phyloP scores from a whole-genome alignment of 2,888 invertebrate genomes.

The Rhyacophila evoluta region DNA sequence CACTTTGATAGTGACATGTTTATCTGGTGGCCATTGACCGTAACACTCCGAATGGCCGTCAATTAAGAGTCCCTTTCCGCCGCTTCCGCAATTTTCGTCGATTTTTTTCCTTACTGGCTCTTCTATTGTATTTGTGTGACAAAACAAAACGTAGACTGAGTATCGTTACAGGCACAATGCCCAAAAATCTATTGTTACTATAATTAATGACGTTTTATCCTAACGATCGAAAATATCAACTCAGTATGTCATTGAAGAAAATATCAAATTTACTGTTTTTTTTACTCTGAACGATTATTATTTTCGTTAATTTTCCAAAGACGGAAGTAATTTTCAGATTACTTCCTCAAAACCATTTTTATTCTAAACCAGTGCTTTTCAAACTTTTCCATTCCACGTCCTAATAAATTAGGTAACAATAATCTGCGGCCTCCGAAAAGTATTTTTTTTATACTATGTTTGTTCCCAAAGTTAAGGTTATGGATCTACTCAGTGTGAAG shows the following conservation, averaged over 20 bases:
- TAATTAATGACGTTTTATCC: not conserved
- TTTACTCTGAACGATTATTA: too few relatives aligned
- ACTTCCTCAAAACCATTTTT: too few relatives aligned
- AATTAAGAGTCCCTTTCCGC: not conserved
- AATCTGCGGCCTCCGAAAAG: too few relatives aligned
- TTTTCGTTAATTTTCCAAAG: too few relatives aligned
- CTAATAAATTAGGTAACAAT: too few relatives aligned
- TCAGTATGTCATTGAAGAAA: not conserved
- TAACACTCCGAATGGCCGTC: slow-evolving; percentile 1
- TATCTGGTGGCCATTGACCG: slow-evolving; percentile 12
- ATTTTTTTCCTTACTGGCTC: not conserved
- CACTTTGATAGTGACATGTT: not conserved
- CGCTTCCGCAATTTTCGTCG: not conserved
- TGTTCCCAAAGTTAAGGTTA: too few relatives aligned
- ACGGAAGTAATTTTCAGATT: too few relatives aligned
- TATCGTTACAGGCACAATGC: slow-evolving; percentile 8
- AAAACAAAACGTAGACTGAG: not conserved
- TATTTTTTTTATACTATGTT: too few relatives aligned
- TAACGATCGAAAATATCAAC: not conserved
- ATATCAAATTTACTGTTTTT: not conserved
- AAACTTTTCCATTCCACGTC: too few relatives aligned
- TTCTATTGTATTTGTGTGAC: slow-evolving; percentile 10
- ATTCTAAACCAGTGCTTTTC: too few relatives aligned
- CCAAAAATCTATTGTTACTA: not conserved
- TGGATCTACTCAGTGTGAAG: too few relatives aligned